Base-by-base conservation (phyloP, 2,113 vertebrate species). In the Arothron firmamentum region DNA sequence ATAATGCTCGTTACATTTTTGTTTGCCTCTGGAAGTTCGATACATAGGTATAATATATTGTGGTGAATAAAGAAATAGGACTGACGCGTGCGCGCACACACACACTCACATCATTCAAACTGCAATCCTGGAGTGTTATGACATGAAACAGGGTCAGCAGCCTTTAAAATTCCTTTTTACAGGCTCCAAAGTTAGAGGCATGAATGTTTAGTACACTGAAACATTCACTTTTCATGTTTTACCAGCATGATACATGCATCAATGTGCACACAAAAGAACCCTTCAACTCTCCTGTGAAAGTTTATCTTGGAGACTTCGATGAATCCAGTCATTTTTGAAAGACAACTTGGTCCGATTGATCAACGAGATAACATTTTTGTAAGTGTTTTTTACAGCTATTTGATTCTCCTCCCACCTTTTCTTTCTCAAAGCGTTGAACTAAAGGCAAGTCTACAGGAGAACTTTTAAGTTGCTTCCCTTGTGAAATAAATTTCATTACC, bases 401-500 rank as follows among this genome's bases (percentile, higher is more conserved):
- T 21, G 11, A 79, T 75, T 75, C 58, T 68, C 68, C 43, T 69
- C 53, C 57, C 45, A 21, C 69, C 68, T 16, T 56, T 65, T 54
- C 43, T 52, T n/a, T 62, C 48, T 38, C 67, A 50, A 62, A 77
- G 66, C 81, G 77, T 87, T 85, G 77, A 87, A 85, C 84, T 74
- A 88, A 88, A 87, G 70, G 80, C 77, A 66, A 73, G 74, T 75
- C 68, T 70, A 60, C 64, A 47, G 80, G 70, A 67, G 71, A 79
- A 78, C 86, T 85, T 79, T 88, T 85, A 77, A 87, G 85, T 74
- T 72, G 59, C 59, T 65, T 76, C 72, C 72, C 76, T 38, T 85
- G 83, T 89, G 78, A 82, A 85, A 87, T 86, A 78, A 50, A 86
- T 88, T 80, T 82, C 79, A 85, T 87, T 86, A 85, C 61, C 68